Percentiles rank a stretch among this genome's conserved stretches.
Conservation (phyloP, 2,888 invertebrate genomes). For the Stenurella melanura region DNA sequence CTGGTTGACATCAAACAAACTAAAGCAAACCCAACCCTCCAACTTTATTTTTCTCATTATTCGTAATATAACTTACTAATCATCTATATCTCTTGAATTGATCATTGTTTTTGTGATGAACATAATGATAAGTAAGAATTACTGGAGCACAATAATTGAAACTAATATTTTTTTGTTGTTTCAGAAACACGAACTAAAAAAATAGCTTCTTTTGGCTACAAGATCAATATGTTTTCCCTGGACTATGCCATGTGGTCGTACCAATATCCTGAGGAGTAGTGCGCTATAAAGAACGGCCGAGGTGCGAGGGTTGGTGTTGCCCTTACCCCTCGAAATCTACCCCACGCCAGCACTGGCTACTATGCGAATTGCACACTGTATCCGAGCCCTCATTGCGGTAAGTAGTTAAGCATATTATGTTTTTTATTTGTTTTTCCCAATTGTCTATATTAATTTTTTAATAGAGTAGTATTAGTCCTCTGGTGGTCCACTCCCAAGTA, state of each 20-base stretch:
- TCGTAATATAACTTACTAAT: too few relatives aligned
- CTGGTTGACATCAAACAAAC: too few relatives aligned
- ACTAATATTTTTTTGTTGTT: conserved; percentile 1
- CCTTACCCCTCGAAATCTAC: conserved; percentile 73
- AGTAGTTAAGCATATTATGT: conserved; percentile 66
- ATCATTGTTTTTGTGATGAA: too few relatives aligned
- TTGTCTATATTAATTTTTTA: too few relatives aligned
- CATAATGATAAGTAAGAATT: too few relatives aligned
- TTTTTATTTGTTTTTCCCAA: background rate
- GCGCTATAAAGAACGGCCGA: conserved; percentile 57
- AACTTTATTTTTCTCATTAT: too few relatives aligned
- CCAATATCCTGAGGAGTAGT: conserved; percentile 54
- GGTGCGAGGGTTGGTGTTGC: conserved; percentile 66
- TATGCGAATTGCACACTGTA: conserved; percentile 86
- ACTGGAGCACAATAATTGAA: too few relatives aligned
- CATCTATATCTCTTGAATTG: too few relatives aligned
- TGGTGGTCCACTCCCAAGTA: too few relatives aligned
- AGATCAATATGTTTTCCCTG: conserved; percentile 28
- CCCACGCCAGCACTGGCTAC: conserved; percentile 81
- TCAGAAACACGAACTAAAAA: conserved; percentile 23
- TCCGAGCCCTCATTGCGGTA: conserved; percentile 86
- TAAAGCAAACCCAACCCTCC: too few relatives aligned
- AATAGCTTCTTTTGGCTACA: conserved; percentile 25
- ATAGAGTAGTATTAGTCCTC: too few relatives aligned
- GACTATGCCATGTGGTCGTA: conserved; percentile 37